These are phyloP conservation scores for Limnodromus scolopaceus DNA, from an alignment of 2,797 vertebrate genomes.

Conservation along the genomic window DNA sequence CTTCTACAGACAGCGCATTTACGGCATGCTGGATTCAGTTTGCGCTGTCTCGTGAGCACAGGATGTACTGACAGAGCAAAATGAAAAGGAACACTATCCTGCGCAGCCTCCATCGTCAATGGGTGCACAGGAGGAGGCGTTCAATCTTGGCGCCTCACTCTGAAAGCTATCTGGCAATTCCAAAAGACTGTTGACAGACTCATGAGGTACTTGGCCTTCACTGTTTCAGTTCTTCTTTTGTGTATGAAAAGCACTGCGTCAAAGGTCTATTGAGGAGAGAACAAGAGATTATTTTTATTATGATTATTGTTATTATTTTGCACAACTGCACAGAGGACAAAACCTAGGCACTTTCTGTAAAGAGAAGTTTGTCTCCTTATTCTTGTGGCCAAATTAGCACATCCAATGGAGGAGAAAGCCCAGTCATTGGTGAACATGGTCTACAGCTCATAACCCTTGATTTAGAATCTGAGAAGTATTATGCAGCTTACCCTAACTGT, in stretches of 20 bases:
- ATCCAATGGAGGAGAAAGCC: constrained; percentile 51
- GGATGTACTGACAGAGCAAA: not conserved
- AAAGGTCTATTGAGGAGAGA: constrained; percentile 74
- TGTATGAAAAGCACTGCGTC: constrained; percentile 70
- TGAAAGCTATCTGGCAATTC: constrained; percentile 10
- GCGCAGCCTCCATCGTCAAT: not conserved
- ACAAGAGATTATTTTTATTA: constrained; percentile 81
- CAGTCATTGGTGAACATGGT: constrained; percentile 27
- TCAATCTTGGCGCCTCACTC: not conserved
- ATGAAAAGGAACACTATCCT: not conserved
- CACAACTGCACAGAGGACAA: constrained; percentile 78
- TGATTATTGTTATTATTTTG: constrained; percentile 80
- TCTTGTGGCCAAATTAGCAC: constrained; percentile 57
- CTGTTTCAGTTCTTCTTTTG: constrained; percentile 69
- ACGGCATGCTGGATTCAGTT: not conserved
- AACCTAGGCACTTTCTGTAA: constrained; percentile 79
- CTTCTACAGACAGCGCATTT: not conserved
- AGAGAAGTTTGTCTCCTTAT: constrained; percentile 66
- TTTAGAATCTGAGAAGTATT: constrained; percentile 52
- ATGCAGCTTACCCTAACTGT: constrained; percentile 40
- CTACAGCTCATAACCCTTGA: constrained; percentile 36
- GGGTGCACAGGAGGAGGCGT: not conserved
- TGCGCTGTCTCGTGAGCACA: constrained; percentile 2
- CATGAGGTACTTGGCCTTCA: constrained; percentile 64
- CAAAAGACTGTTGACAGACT: constrained; percentile 3